These are phyloP conservation scores for Hycleus phaleratus DNA, from an alignment of 1,140 invertebrate genomes.

Conservation along the genomic window DNA sequence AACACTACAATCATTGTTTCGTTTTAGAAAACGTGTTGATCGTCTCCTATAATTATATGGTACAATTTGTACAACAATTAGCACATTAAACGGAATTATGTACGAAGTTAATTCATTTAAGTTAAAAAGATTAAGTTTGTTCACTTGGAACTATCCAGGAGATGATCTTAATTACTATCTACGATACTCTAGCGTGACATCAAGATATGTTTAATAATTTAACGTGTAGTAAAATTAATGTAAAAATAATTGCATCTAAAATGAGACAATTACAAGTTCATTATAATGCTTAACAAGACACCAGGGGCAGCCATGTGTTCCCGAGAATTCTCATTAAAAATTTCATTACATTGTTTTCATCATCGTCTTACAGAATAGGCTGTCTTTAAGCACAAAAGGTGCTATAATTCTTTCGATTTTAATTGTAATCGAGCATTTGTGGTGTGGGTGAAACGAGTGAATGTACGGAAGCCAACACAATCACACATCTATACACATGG, in stretches of 20 bases:
- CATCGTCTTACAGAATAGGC: no score
- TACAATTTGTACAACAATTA: slow-evolving; percentile 19
- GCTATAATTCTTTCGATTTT: no score
- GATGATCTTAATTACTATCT: slow-evolving; percentile 30
- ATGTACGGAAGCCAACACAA: no score
- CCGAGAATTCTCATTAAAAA: slow-evolving; percentile 2
- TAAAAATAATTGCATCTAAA: slow-evolving; percentile 37
- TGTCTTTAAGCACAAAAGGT: no score
- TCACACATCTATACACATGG: no score
- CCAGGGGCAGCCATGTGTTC: slow-evolving; percentile 21
- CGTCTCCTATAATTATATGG: background rate
- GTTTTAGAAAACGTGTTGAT: background rate
- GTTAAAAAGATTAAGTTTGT: slow-evolving; percentile 27
- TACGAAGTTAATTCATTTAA: slow-evolving; percentile 18
- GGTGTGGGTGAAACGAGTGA: no score
- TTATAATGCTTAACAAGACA: slow-evolving; percentile 32
- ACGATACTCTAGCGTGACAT: slow-evolving; percentile 31
- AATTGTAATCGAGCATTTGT: no score
- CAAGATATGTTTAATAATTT: slow-evolving; percentile 26
- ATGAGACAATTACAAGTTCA: slow-evolving; percentile 34
- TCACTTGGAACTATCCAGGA: slow-evolving; percentile 31
- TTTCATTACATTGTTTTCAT: no score
- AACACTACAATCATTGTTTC: background rate
- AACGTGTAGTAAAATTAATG: slow-evolving; percentile 34
- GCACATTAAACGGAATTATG: slow-evolving; percentile 20